Conservation (phyloP, 2,888 invertebrate species). For the Branchinecta sandiegonensis region DNA sequence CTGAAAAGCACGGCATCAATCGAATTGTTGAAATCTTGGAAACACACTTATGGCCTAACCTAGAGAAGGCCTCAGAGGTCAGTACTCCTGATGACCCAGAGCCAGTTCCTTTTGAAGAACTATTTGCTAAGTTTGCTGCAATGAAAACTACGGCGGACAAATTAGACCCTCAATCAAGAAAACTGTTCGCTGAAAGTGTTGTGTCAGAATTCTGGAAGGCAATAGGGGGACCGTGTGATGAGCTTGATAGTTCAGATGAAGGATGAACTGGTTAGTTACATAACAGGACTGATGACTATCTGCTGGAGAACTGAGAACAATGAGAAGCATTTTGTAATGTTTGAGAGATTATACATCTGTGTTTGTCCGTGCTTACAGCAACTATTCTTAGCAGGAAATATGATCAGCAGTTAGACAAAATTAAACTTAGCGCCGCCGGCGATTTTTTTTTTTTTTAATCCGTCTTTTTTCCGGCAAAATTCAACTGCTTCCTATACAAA, state of each 20-base stretch:
- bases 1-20: not conserved
- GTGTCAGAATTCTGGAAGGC: slow-evolving; percentile 6
- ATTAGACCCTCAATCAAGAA: not conserved
- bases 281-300: no score
- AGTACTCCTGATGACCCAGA: not conserved
- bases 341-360: no score
- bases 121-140: slow-evolving; percentile 6
- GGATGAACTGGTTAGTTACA: not conserved
- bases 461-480: no score
- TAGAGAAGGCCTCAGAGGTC: not conserved
- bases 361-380: no score
- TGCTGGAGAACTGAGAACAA: no score
- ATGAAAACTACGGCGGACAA: not conserved
- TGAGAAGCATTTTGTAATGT: no score
- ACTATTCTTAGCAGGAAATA: no score
- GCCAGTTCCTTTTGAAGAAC: slow-evolving; percentile 12
- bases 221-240: not conserved
- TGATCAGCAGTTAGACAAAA: no score
- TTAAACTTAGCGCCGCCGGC: no score
- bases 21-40: slow-evolving; percentile 3
- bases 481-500: no score
- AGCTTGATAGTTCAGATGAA: slow-evolving; percentile 9
- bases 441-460: no score
- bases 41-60: not conserved
- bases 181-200: not conserved